Evolutionary conservation across 1,140 invertebrate species (phyloP).

Genomic region (Leptopilina clavipes): DNA sequence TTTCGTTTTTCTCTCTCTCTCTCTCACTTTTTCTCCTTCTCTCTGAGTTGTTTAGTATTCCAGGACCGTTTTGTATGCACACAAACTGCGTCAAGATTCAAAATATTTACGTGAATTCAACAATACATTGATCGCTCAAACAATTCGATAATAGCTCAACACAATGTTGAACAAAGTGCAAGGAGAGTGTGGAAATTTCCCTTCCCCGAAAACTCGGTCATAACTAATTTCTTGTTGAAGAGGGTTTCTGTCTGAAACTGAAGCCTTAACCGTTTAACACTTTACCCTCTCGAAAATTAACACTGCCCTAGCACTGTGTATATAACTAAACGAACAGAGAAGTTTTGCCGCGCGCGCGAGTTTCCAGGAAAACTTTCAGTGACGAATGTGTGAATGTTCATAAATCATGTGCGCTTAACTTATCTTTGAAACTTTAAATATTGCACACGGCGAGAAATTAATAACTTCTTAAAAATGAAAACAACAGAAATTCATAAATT

Average conservation of each 20-base stretch:
- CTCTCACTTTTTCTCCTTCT: too few species aligned
- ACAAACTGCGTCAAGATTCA: background rate
- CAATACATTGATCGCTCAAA: background rate
- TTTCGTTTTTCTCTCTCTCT: too few species aligned
- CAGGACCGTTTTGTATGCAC: background rate
- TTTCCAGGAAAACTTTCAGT: background rate
- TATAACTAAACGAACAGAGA: background rate
- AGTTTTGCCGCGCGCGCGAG: background rate
- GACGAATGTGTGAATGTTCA: background rate
- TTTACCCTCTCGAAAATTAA: background rate
- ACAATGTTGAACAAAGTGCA: background rate
- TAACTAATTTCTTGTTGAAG: conserved; percentile 14
- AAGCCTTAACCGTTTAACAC: conserved; percentile 8
- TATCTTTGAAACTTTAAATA: background rate
- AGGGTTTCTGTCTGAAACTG: background rate
- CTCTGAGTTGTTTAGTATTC: background rate
- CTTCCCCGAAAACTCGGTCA: background rate
- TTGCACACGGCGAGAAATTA: too few species aligned
- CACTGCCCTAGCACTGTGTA: background rate
- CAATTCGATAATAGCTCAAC: background rate
- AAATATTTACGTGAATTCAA: conserved; percentile 5
- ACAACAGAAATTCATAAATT: too few species aligned
- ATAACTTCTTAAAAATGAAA: too few species aligned
- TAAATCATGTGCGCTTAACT: background rate
- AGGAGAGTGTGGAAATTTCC: background rate